phyloP scores from a whole-genome alignment of 1,140 invertebrate species.

The Micrasema minimum region DNA sequence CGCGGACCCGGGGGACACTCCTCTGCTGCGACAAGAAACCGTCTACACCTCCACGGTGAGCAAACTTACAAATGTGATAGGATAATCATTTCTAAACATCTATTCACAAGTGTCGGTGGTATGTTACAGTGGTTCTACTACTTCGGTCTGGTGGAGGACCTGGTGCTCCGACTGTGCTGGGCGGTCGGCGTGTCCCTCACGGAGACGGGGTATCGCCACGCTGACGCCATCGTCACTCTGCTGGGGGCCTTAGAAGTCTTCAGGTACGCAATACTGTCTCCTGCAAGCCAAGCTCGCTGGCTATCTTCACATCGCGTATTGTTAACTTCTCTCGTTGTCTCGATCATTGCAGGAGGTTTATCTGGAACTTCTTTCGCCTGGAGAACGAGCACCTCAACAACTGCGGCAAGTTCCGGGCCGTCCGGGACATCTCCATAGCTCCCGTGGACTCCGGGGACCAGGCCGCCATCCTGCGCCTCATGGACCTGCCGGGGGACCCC shows the following conservation, averaged over 20 bases:
- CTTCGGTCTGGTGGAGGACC: slow-evolving; percentile 96
- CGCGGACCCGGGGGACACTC: slow-evolving; percentile 69
- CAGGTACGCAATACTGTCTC: no score
- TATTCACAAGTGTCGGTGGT: not conserved
- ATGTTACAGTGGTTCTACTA: slow-evolving; percentile 89
- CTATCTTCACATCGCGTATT: no score
- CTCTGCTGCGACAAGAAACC: slow-evolving; percentile 83
- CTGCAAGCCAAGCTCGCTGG: no score
- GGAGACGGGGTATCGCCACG: slow-evolving; percentile 81
- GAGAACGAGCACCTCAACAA: slow-evolving; percentile 99
- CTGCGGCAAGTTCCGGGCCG: slow-evolving; percentile 98
- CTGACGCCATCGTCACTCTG: slow-evolving; percentile 89
- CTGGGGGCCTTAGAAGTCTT: slow-evolving; percentile 95
- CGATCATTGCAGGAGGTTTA: slow-evolving; percentile 87
- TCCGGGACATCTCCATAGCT: slow-evolving; percentile 97
- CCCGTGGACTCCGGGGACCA: slow-evolving; percentile 95
- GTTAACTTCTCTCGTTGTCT: no score
- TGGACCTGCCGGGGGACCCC: slow-evolving; percentile 74
- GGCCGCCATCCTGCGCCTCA: slow-evolving; percentile 90
- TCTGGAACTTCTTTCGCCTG: slow-evolving; percentile 99
- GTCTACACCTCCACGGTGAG: slow-evolving; percentile 77
- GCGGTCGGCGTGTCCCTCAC: slow-evolving; percentile 85
- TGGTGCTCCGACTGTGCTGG: slow-evolving; percentile 94
- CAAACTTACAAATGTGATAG: no score
- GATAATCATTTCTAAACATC: no score